Base-by-base conservation (phyloP, 2,113 vertebrate species). In the Alligator sinensis region DNA sequence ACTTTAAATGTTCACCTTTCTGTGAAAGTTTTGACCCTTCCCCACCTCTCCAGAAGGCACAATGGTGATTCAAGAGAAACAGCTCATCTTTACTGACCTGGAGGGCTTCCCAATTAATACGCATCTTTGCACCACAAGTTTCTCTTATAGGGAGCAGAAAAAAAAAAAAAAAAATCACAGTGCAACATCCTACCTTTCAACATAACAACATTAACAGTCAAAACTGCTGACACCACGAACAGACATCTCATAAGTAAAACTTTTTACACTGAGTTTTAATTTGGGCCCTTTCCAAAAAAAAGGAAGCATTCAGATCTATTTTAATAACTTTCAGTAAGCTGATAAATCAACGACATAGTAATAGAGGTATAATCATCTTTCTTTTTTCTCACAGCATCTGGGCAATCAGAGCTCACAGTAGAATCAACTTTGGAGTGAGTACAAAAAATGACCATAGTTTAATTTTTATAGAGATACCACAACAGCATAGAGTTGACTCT, bases 51-150 rank as follows among this genome's bases (percentile, higher is more conserved):
- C 78, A 93, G 76, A 80, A 28, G 59, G 62, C 82, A 94, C 96
- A 97, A 97, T 95, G 1, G 80, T 88, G 89, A 78, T 77, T 92
- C 75, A 79, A 11, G 78, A 84, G 91, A 91, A 91, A 14, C 58
- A 6, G 94, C 47, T 95, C 60, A 72, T 94, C 89, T 93, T 68
- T 75, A 78, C 78, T 34, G 88, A 72, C 57, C 87, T 82, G 82
- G 86, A 95, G 77, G 76, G 89, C 25, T 62, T 70, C 12, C 63
- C 94, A 64, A 90, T 25, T 97, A 96, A 97, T 96, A 22, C 96
- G 55, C 86, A 83, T 83, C 72, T 95, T 47, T 88, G 17, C 60
- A 84, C 55, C 57, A 89, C 83, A 94, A 93, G 30, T 93, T 96
- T 91, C 77, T 90, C 80, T 92, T 87, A 64, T 81, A 80, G 72